These are phyloP conservation scores for Ophioderma brevispina DNA, from an alignment of 35 echinoderm and acorn worm genomes.

Conservation along the genomic window DNA sequence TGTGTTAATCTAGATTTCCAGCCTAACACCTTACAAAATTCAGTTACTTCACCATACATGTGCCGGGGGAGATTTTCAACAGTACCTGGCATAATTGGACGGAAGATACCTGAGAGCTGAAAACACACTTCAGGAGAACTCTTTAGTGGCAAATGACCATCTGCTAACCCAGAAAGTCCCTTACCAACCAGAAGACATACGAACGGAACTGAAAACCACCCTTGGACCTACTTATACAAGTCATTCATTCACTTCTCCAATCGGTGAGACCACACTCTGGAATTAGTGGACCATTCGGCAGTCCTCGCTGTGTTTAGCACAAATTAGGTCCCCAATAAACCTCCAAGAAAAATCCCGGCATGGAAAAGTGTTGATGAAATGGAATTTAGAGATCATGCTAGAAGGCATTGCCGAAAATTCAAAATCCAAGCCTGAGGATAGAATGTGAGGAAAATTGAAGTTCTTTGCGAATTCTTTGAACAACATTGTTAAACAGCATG, in stretches of 20 bases:
- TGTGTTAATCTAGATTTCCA: not conserved
- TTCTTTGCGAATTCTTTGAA: conserved; percentile 29
- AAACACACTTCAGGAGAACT: not conserved
- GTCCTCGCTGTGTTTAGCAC: conserved; percentile 26
- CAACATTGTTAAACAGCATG: not conserved
- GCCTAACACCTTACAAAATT: not conserved
- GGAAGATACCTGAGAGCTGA: not conserved
- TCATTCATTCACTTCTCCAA: conserved; percentile 6
- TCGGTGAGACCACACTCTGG: conserved; percentile 24
- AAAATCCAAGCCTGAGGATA: conserved; percentile 5
- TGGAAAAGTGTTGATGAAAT: conserved; percentile 41
- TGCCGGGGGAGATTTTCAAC: not conserved
- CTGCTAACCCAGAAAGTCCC: conserved; percentile 33
- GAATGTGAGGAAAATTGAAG: conserved; percentile 30
- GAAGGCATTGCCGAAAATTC: not conserved
- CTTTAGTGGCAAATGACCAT: conserved; percentile 38
- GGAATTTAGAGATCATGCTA: conserved; percentile 14
- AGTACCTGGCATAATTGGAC: not conserved
- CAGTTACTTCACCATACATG: not conserved
- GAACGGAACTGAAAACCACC: conserved; percentile 25
- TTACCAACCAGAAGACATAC: conserved; percentile 26
- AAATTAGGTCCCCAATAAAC: conserved; percentile 10
- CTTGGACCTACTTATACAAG: conserved; percentile 34
- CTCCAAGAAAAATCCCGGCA: conserved; percentile 13
- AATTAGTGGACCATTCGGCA: conserved; percentile 33